phyloP scores from a whole-genome alignment of 2,797 vertebrate genomes.

The Halcyon badia region DNA sequence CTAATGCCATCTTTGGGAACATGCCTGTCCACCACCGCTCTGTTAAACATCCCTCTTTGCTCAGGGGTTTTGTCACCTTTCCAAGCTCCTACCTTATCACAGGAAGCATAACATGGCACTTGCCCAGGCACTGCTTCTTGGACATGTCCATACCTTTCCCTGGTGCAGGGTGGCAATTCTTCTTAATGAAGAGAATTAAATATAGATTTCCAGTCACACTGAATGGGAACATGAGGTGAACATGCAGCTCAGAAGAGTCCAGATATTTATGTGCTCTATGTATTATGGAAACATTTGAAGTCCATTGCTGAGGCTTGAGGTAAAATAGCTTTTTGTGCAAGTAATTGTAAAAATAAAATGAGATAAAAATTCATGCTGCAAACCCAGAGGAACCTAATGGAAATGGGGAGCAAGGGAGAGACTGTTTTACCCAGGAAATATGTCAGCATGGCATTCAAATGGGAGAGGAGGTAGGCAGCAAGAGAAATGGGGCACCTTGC shows the following conservation, averaged over 20 bases:
- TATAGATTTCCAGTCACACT: background rate
- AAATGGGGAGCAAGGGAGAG: background rate
- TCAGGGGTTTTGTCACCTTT: background rate
- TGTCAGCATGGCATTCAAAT: background rate
- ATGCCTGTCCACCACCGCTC: background rate
- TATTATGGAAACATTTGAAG: background rate
- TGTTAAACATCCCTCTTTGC: background rate
- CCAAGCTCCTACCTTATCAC: background rate
- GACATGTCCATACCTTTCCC: accelerated
- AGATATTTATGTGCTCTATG: accelerated
- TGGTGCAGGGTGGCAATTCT: background rate
- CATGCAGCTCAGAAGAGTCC: background rate
- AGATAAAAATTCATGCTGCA: background rate
- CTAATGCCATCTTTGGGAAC: background rate
- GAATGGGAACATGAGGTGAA: background rate
- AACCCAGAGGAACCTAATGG: background rate
- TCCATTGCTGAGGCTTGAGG: background rate
- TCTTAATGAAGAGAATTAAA: background rate
- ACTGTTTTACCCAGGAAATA: background rate
- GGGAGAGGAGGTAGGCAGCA: background rate
- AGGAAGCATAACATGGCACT: background rate
- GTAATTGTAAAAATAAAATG: background rate
- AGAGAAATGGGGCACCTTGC: background rate
- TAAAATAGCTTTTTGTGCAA: background rate
- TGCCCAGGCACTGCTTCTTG: background rate